A percentile compares a stretch with the other conserved stretches of the same genome.
Conservation (phyloP, 2,888 invertebrate genomes). For the Troglohyphantes excavatus region DNA sequence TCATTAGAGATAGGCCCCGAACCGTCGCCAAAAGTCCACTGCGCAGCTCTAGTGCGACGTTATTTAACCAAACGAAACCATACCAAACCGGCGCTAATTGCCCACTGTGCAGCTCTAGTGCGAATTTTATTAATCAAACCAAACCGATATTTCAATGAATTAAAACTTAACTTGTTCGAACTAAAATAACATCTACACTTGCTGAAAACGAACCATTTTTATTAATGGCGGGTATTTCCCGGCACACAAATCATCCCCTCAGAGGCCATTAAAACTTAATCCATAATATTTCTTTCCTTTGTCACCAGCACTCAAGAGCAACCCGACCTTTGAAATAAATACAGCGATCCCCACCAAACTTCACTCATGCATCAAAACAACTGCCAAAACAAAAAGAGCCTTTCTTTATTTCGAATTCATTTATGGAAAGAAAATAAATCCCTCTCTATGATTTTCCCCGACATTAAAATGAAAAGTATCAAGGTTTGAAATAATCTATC, state of each 20-base stretch:
- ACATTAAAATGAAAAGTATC: background rate
- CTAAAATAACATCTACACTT: no score
- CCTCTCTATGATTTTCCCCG: constrained; percentile 18
- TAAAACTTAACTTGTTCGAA: no score
- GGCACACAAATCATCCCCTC: constrained; percentile 19
- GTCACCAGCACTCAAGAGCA: constrained; percentile 27
- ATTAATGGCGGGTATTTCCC: background rate
- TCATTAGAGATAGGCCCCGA: no score
- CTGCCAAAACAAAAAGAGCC: constrained; percentile 36
- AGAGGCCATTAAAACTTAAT: constrained; percentile 48
- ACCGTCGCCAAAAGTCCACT: no score
- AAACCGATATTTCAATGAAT: background rate
- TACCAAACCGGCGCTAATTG: no score
- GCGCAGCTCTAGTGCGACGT: no score
- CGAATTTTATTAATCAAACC: no score
- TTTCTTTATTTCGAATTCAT: constrained; percentile 39
- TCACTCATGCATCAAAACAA: constrained; percentile 27
- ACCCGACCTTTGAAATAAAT: constrained; percentile 15
- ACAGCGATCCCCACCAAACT: constrained; percentile 7
- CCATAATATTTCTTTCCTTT: constrained; percentile 33
- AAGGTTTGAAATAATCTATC: constrained; percentile 12
- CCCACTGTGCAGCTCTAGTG: no score
- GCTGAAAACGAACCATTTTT: background rate
- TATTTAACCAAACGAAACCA: no score
- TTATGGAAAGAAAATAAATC: background rate